phyloP scores from a whole-genome alignment of 2,888 invertebrate genomes.

The Ellobium chinense region DNA sequence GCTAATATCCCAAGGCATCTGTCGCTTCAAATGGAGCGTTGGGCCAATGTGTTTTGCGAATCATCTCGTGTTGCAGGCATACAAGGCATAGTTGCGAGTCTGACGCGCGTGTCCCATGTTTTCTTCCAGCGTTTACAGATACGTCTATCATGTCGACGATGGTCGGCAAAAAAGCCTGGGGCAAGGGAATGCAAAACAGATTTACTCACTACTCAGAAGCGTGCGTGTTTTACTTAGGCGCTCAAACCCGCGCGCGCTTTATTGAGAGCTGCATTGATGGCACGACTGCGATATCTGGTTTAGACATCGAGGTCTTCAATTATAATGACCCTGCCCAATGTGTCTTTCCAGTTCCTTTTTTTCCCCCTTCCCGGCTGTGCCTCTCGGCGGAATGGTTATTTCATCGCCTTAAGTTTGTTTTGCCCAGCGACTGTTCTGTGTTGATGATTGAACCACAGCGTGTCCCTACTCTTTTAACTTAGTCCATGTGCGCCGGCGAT shows the following conservation, averaged over 20 bases:
- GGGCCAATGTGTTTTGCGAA: not conserved
- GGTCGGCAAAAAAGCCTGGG: too few relatives aligned
- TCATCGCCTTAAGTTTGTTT: not conserved
- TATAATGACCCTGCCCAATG: not conserved
- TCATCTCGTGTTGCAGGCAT: not conserved
- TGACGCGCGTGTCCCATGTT: not conserved
- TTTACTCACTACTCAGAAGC: too few relatives aligned
- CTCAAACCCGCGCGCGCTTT: too few relatives aligned
- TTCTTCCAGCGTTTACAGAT: not conserved
- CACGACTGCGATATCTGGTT: too few relatives aligned
- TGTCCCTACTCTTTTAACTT: not conserved
- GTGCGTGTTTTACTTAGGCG: too few relatives aligned
- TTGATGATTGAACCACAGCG: not conserved
- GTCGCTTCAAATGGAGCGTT: not conserved
- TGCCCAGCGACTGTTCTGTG: not conserved
- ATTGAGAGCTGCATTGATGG: too few relatives aligned
- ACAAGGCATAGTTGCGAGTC: not conserved
- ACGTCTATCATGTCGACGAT: not conserved
- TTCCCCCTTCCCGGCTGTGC: not conserved
- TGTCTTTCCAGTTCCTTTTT: not conserved
- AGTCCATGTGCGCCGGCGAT: not conserved
- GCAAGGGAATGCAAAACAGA: too few relatives aligned
- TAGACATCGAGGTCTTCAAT: not conserved
- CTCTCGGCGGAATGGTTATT: not conserved
- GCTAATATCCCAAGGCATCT: not conserved